These are phyloP conservation scores for Sycophila sp. DNA, from an alignment of 1,140 invertebrate species.

Conservation along the genomic window DNA sequence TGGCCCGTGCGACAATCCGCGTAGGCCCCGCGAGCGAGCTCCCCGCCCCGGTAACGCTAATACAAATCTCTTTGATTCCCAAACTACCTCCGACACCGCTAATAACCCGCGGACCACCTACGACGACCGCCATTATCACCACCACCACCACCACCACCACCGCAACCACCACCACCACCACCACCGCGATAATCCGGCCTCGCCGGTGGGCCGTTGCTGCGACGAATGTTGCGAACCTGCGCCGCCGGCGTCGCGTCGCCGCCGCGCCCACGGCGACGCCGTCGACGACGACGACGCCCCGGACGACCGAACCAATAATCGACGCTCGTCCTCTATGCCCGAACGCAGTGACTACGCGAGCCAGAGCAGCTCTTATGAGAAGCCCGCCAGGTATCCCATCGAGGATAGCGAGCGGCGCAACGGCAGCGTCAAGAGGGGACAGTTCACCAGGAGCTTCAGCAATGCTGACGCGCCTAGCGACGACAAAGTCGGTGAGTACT, in stretches of 20 bases:
- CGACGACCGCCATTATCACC: conserved; percentile 10
- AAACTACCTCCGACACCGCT: conserved; percentile 67
- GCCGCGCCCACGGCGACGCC: conserved; percentile 8
- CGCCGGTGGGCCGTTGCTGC: background rate
- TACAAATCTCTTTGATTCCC: conserved; percentile 68
- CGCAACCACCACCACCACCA: conserved; percentile 38
- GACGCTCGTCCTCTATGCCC: conserved; percentile 62
- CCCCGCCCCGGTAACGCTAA: conserved; percentile 67
- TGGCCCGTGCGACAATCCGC: conserved; percentile 65
- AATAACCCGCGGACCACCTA: conserved; percentile 57
- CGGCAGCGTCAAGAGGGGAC: conserved; percentile 70
- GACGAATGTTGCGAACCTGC: conserved; percentile 2
- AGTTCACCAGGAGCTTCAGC: conserved; percentile 83
- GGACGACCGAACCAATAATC: conserved; percentile 52
- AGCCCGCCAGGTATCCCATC: conserved; percentile 52
- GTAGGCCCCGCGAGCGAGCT: conserved; percentile 65
- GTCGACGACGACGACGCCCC: conserved; percentile 47
- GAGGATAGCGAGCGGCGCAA: conserved; percentile 44
- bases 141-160: conserved; percentile 23
- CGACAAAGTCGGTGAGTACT: conserved; percentile 81
- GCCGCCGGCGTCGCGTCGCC: background rate
- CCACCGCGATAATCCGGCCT: conserved; percentile 29
- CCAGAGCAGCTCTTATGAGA: conserved; percentile 62
- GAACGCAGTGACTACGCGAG: conserved; percentile 63
- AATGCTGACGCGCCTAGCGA: conserved; percentile 83